phyloP scores from a whole-genome alignment of 2,797 vertebrate genomes.

The Sebastes minor region DNA sequence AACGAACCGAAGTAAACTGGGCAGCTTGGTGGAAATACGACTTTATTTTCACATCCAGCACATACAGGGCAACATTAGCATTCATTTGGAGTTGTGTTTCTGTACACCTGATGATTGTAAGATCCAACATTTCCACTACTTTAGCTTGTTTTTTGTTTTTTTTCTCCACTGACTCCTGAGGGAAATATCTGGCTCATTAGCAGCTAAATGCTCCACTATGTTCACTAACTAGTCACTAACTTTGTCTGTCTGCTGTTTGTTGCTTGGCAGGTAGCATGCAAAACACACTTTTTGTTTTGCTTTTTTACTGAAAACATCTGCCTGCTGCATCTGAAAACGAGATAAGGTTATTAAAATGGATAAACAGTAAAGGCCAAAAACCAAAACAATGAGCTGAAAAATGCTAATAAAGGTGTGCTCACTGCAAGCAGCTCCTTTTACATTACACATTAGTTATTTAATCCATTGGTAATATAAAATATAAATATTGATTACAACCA shows the following conservation, averaged over 20 bases:
- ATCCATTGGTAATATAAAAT: not conserved
- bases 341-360: not conserved
- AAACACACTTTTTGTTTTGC: not conserved
- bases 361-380: not conserved
- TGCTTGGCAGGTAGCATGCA: not conserved
- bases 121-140: not conserved
- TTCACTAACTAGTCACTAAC: not conserved
- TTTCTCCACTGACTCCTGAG: not conserved
- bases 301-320: not conserved
- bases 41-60: not conserved
- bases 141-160: not conserved
- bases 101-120: accelerated
- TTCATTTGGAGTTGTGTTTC: not conserved
- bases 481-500: not conserved
- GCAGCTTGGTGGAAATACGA: not conserved
- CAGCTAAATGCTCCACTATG: not conserved
- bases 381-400: not conserved
- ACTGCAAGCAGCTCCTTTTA: not conserved
- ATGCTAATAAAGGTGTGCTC: not conserved
- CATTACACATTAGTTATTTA: not conserved
- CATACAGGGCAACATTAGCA: not conserved
- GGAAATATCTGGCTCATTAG: not conserved
- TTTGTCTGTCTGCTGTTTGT: not conserved
- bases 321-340: not conserved
- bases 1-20: not conserved